Percentiles rank a stretch among this genome's conserved stretches.
These are phyloP conservation scores for Pseudococcus longispinus DNA, from an alignment of 2,888 invertebrate genomes.

Conservation along the genomic window DNA sequence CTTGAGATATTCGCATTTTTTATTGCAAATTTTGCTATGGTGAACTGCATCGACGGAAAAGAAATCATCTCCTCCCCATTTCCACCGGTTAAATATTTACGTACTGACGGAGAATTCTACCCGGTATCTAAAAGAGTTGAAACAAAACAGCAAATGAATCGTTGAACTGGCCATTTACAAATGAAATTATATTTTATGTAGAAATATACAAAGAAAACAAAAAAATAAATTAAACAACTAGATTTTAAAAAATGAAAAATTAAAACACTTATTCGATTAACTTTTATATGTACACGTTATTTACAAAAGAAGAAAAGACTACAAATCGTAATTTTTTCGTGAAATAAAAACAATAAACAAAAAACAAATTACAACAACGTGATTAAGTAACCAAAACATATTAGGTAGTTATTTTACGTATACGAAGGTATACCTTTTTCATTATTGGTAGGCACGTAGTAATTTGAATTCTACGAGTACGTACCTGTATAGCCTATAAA, in stretches of 20 bases:
- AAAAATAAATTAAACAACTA: slow-evolving; percentile 43
- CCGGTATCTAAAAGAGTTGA: not conserved
- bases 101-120: too few species aligned
- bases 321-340: not conserved
- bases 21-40: too few species aligned
- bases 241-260: not conserved
- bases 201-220: slow-evolving; percentile 40
- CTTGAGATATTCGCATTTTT: too few species aligned
- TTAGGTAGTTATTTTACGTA: slow-evolving; percentile 21
- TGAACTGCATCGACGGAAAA: too few species aligned
- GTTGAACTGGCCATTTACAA: slow-evolving; percentile 25
- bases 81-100: too few species aligned
- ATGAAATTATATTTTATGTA: slow-evolving; percentile 26
- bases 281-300: not conserved
- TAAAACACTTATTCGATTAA: slow-evolving; percentile 11
- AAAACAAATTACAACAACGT: not conserved
- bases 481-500: too few species aligned
- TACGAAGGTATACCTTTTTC: slow-evolving; percentile 9
- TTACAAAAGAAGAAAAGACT: not conserved
- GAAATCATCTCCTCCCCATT: too few species aligned
- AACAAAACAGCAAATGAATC: not conserved
- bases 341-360: not conserved
- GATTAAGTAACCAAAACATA: not conserved
- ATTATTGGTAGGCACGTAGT: not conserved
- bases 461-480: not conserved